A percentile compares a stretch with the other conserved stretches of the same genome.
Evolutionary conservation across 1,140 invertebrate species (phyloP).

Genomic region (Euwallacea similis): DNA sequence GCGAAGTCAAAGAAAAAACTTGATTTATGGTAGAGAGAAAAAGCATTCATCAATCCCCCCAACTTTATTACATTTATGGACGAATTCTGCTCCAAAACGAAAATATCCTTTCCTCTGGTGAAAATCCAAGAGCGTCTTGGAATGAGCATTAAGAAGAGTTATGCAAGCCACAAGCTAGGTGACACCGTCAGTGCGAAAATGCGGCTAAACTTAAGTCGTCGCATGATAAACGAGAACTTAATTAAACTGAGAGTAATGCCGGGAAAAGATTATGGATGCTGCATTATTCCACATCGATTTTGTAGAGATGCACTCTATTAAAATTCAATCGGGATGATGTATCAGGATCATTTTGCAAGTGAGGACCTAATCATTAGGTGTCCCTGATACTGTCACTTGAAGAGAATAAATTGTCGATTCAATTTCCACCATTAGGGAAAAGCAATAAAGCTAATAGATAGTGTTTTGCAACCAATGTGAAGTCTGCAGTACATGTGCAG

Average conservation of each 20-base stretch:
- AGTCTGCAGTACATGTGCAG: too few relatives aligned
- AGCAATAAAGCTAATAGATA: too few relatives aligned
- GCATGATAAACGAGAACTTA: constrained; percentile 16
- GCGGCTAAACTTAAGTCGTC: constrained; percentile 4
- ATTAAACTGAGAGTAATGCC: constrained; percentile 10
- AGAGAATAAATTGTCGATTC: too few relatives aligned
- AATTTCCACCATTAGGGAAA: too few relatives aligned
- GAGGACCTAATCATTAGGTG: too few relatives aligned
- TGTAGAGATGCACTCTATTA: constrained; percentile 4
- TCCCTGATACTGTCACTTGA: too few relatives aligned
- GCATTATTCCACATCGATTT: constrained; percentile 10
- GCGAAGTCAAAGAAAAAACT: background rate
- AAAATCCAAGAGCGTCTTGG: constrained; percentile 9
- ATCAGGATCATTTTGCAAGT: too few relatives aligned
- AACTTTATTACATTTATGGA: constrained; percentile 12
- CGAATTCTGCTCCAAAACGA: constrained; percentile 7
- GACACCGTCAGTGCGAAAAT: constrained; percentile 14
- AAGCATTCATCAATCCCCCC: background rate
- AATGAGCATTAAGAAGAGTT: constrained; percentile 20
- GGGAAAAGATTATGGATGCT: background rate
- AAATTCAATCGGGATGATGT: background rate
- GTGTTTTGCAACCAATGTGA: too few relatives aligned
- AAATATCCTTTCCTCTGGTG: background rate
- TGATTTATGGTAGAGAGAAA: background rate
- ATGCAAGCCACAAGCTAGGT: constrained; percentile 21